phyloP scores from a whole-genome alignment of 2,888 invertebrate genomes.

The Periphyllus acericola region DNA sequence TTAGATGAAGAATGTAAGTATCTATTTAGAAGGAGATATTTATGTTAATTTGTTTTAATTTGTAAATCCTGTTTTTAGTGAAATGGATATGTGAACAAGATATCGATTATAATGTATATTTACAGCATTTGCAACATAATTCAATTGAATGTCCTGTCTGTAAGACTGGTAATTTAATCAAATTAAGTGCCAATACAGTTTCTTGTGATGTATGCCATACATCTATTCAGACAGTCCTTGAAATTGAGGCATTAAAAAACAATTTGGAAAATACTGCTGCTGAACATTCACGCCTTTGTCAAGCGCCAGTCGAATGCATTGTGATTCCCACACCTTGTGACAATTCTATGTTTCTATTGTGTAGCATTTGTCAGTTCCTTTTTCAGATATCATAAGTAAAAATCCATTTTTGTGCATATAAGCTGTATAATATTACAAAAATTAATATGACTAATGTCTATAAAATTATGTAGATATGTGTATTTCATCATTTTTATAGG shows the following conservation, averaged over 20 bases:
- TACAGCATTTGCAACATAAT: conserved; percentile 52
- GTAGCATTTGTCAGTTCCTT: conserved; percentile 57
- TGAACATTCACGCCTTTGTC: conserved; percentile 57
- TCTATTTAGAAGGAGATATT: not conserved
- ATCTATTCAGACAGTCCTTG: conserved; percentile 42
- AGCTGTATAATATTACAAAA: not conserved
- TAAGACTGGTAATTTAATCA: conserved; percentile 38
- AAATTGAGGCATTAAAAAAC: conserved; percentile 47
- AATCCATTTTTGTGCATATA: not conserved
- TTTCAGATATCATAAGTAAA: conserved; percentile 47
- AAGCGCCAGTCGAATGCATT: conserved; percentile 30
- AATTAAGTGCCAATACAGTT: conserved; percentile 14
- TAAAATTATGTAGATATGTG: not conserved
- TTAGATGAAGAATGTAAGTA: conserved; percentile 60
- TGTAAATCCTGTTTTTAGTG: conserved; percentile 29
- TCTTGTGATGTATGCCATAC: conserved; percentile 50
- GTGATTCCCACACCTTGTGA: conserved; percentile 51
- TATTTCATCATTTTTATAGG: conserved; percentile 3
- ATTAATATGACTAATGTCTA: not conserved
- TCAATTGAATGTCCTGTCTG: conserved; percentile 55
- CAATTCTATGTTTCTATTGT: conserved; percentile 56
- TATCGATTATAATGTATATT: conserved; percentile 46
- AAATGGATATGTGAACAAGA: conserved; percentile 53
- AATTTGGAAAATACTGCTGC: conserved; percentile 55
- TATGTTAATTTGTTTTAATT: not conserved